Percentiles rank a stretch among this genome's conserved stretches.
These are phyloP conservation scores for Colossoma macropomum DNA, from an alignment of 2,113 vertebrate species.

Conservation along the genomic window DNA sequence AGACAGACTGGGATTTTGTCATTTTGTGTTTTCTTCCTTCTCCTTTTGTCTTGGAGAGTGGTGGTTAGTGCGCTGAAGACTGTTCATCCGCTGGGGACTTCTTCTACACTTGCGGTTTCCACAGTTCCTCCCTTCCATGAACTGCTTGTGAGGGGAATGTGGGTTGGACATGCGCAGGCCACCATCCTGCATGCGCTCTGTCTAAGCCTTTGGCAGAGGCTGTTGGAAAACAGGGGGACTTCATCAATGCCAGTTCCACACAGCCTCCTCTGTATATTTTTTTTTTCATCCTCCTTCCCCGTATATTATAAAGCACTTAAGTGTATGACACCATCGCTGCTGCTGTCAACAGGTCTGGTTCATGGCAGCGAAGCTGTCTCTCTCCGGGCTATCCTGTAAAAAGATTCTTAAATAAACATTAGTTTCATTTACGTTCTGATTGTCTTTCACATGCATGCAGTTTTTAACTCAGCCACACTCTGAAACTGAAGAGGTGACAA, in stretches of 20 bases:
- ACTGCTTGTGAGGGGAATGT: constrained; percentile 9
- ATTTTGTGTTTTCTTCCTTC: not conserved
- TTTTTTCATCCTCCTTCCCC: constrained; percentile 22
- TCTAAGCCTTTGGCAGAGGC: not conserved
- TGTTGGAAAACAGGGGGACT: not conserved
- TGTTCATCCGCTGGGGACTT: constrained; percentile 14
- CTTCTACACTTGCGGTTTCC: not conserved
- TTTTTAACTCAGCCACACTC: not conserved
- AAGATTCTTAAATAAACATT: constrained; percentile 70
- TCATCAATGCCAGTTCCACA: not conserved
- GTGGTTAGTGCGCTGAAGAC: constrained; percentile 35
- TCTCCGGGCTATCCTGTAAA: constrained; percentile 57
- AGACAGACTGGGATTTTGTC: constrained; percentile 39
- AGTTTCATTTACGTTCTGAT: constrained; percentile 61
- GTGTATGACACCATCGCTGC: constrained; percentile 62
- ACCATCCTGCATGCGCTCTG: constrained; percentile 3
- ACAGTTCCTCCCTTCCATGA: constrained; percentile 36
- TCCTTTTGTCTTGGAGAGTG: constrained; percentile 4
- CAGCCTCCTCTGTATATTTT: constrained; percentile 10
- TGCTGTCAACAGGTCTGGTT: constrained; percentile 60
- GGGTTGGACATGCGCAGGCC: not conserved
- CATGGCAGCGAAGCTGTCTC: constrained; percentile 30
- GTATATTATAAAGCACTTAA: constrained; percentile 46
- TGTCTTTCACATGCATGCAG: not conserved
- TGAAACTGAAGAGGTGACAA: too few relatives aligned